A percentile compares a stretch with the other conserved stretches of the same genome.
phyloP scores from a whole-genome alignment of 2,797 vertebrate species.

The Ambastaia sidthimunki region DNA sequence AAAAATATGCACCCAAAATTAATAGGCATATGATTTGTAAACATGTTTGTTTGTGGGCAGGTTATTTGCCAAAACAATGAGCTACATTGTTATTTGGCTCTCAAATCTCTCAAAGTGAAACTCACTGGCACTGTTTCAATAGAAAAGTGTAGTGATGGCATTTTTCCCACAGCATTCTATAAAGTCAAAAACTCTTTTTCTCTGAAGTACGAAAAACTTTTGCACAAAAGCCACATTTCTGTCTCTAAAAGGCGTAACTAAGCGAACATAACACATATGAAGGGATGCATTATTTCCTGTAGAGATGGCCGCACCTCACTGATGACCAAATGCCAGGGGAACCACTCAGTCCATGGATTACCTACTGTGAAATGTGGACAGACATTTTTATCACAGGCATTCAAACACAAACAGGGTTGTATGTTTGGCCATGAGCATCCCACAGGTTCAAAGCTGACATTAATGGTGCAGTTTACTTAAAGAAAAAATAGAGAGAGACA shows the following conservation, averaged over 20 bases:
- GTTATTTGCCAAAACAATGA: too few species aligned
- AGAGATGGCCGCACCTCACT: neutral
- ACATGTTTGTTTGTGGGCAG: too few species aligned
- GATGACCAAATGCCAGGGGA: conserved; percentile 2
- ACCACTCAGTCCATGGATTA: neutral
- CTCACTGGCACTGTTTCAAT: neutral
- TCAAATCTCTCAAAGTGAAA: neutral
- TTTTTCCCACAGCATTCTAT: neutral
- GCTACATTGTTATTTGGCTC: too few species aligned
- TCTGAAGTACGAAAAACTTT: conserved; percentile 5
- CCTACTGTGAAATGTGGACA: neutral
- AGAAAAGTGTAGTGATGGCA: conserved; percentile 2
- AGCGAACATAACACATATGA: conserved; percentile 4
- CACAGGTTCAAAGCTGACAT: neutral
- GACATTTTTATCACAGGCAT: neutral
- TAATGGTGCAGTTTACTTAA: neutral
- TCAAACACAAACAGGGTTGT: neutral
- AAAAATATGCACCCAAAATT: too few species aligned
- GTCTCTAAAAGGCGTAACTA: neutral
- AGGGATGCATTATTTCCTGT: neutral
- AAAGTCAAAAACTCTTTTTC: neutral
- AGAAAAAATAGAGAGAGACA: neutral
- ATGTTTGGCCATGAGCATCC: neutral
- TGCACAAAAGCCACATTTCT: conserved; percentile 9
- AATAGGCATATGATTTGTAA: too few species aligned